These are phyloP conservation scores for Galemys pyrenaicus DNA, from an alignment of 2,113 vertebrate species.

Conservation along the genomic window DNA sequence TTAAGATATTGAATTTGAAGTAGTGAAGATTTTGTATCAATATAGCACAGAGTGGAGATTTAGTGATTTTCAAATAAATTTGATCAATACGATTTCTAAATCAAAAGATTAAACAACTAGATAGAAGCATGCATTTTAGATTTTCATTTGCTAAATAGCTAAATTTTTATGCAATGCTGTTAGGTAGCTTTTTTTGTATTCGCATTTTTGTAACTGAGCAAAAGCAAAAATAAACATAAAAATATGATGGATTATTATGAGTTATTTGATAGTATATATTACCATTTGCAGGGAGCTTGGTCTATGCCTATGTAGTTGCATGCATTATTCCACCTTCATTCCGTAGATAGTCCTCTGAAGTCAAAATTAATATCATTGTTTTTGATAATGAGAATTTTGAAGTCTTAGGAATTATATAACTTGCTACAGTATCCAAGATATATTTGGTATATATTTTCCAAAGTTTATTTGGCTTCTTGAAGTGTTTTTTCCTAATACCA, in stretches of 20 bases:
- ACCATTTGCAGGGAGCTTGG: neutral
- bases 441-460: neutral
- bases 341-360: neutral
- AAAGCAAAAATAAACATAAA: neutral
- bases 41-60: neutral
- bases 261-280: neutral
- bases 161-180: neutral
- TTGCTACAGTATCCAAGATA: neutral
- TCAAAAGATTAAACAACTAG: neutral
- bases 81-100: neutral
- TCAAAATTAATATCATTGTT: neutral
- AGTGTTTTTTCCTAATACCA: neutral
- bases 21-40: neutral
- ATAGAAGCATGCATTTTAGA: neutral
- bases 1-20: conserved; percentile 26
- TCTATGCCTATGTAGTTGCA: neutral
- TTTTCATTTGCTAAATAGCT: neutral
- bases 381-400: neutral
- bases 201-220: conserved; percentile 21
- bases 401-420: neutral
- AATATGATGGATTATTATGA: neutral
- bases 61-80: conserved; percentile 39
- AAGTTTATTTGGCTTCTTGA: neutral
- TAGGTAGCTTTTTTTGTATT: neutral
- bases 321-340: neutral